Base-by-base conservation (phyloP, 2,888 invertebrate genomes). In the Drosophila buzzatii region DNA sequence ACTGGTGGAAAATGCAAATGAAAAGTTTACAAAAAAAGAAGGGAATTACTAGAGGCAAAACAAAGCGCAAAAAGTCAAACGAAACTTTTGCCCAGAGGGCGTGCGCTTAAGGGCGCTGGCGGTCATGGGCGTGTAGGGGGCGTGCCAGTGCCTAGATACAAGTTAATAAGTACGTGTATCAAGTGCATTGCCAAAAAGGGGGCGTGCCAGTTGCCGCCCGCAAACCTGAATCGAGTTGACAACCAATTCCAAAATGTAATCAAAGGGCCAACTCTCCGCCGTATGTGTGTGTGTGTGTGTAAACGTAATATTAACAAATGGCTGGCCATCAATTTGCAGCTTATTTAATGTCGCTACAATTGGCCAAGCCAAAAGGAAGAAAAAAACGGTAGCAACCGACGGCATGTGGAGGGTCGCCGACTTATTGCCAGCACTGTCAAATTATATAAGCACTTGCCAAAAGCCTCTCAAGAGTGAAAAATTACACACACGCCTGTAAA, bases 231-330 rank as follows among this genome's bases (percentile, higher is more conserved):
- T 81, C 71, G 81, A 83, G 80, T 80, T 72, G 60, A 58, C 80
- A 82, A 62, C 49, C 33, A 37, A 56, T 56, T 58, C 53, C 23
- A 42, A 81, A 81, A 75, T 83, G 73, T 85, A 88, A 85, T 85
- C 89, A 85, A 78, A 85, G 82, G 75, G 77, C 88, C 86, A 83
- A 68, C 20, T 51, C 61, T 47, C 45, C 41, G 16, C 7, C 20
- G 12, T 18, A 20, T 52, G 37, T 51, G 23, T 23, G 47, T 39
- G 39, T 39, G 42, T 52, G 65, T 45, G 55, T 53, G 51, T 57
- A 70, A 73, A 77, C 73, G 63, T 90, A 90, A 82, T 80, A 82
- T 81, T 79, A 81, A 90, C 82, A 91, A 90, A 90, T 90, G 82
- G 73, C 73, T 64, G 55, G 70, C 75, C 90, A 91, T 91, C 87